Conservation (phyloP, 2,888 invertebrate genomes). For the Melinaea marsaeus region DNA sequence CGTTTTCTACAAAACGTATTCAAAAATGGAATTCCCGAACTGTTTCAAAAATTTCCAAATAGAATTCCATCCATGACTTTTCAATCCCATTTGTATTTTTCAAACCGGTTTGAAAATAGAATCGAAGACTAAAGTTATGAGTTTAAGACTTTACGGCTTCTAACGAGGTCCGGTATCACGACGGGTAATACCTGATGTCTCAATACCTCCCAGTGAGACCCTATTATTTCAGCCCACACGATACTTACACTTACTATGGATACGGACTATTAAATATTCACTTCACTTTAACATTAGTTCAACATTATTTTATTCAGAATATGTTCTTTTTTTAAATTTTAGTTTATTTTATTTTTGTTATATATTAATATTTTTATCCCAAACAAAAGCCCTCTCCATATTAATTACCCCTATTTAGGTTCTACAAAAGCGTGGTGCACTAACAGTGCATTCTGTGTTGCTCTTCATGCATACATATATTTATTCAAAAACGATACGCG, state of each 20-base stretch:
- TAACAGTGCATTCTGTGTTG: constrained; percentile 65
- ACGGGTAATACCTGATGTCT: constrained; percentile 73
- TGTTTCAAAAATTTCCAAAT: neutral
- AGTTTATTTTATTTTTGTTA: constrained; percentile 1
- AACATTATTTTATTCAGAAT: too few relatives aligned
- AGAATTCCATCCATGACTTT: neutral
- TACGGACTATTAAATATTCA: constrained; percentile 33
- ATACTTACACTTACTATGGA: constrained; percentile 50
- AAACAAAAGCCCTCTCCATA: constrained; percentile 44
- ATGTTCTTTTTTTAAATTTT: constrained; percentile 2
- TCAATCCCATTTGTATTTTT: neutral
- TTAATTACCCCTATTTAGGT: constrained; percentile 51
- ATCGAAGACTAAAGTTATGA: constrained; percentile 18
- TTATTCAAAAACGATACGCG: constrained; percentile 54
- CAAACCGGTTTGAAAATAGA: constrained; percentile 24
- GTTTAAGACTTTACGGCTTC: constrained; percentile 23
- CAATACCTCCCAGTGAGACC: constrained; percentile 77
- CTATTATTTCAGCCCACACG: constrained; percentile 77
- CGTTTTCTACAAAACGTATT: constrained; percentile 6
- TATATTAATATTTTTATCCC: neutral
- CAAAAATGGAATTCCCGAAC: too few relatives aligned
- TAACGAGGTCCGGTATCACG: constrained; percentile 41
- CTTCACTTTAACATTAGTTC: neutral
- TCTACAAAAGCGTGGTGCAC: constrained; percentile 68
- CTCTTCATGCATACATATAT: constrained; percentile 62